These are phyloP conservation scores for Aphaenogaster rudis DNA, from an alignment of 1,140 invertebrate genomes.

Conservation along the genomic window DNA sequence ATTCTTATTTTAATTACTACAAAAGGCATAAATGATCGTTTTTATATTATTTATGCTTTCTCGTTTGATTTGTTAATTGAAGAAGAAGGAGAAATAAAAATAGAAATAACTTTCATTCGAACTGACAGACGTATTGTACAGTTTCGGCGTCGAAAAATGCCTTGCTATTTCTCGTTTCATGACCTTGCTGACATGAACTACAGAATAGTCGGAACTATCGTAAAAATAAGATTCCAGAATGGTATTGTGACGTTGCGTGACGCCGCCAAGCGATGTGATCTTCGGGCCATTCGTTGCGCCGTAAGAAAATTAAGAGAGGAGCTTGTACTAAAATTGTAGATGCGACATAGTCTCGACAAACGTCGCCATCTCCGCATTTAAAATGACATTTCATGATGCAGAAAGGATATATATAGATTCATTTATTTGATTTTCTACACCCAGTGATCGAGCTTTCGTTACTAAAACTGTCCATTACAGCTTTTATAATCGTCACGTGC, in stretches of 20 bases:
- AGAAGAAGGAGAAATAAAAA: not conserved
- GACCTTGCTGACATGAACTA: not conserved
- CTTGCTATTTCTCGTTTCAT: not conserved
- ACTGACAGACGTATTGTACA: not conserved
- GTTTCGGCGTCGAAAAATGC: not conserved
- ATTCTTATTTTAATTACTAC: too few species aligned
- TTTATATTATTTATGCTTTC: too few species aligned
- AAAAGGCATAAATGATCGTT: too few species aligned
- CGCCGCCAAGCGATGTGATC: too few species aligned
- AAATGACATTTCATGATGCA: constrained; percentile 2
- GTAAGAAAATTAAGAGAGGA: not conserved
- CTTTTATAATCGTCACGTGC: constrained; percentile 3
- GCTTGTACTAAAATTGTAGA: not conserved
- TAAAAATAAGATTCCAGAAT: constrained; percentile 46
- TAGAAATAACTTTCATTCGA: not conserved
- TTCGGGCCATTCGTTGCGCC: not conserved
- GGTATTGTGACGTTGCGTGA: not conserved
- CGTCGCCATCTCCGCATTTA: not conserved
- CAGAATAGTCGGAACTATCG: not conserved
- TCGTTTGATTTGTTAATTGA: not conserved
- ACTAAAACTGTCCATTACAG: not conserved
- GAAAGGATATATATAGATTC: not conserved
- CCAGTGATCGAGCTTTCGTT: not conserved
- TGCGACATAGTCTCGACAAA: not conserved
- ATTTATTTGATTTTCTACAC: not conserved